Evolutionary conservation across 2,113 vertebrate genomes (phyloP).

Genomic region (Podiceps cristatus): DNA sequence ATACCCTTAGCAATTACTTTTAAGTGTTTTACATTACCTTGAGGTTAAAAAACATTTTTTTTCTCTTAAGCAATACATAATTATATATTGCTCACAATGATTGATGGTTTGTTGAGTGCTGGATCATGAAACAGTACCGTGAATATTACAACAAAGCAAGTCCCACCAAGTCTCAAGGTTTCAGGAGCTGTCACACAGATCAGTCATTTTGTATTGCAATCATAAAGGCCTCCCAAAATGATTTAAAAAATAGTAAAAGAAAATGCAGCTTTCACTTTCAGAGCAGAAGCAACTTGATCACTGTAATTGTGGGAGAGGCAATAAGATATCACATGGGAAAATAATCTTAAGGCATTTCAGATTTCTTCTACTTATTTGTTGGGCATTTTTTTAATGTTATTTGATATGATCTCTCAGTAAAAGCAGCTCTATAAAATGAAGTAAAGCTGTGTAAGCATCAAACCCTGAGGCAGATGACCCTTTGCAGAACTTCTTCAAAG

Average conservation of each 20-base stretch:
- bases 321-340: background rate
- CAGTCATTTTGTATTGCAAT: constrained; percentile 25
- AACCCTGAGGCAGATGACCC: background rate
- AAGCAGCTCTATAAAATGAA: background rate
- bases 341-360: background rate
- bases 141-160: constrained; percentile 35
- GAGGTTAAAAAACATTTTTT: background rate
- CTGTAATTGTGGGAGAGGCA: background rate
- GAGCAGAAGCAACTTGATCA: background rate
- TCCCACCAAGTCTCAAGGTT: background rate
- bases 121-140: constrained; percentile 7
- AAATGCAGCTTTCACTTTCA: background rate
- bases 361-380: background rate
- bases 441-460: background rate
- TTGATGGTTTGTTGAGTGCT: constrained; percentile 24
- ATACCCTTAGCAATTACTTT: constrained; percentile 20
- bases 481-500: background rate
- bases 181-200: constrained; percentile 16
- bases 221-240: background rate
- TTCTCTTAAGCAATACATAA: constrained; percentile 18
- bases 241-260: background rate
- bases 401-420: background rate
- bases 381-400: background rate
- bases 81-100: constrained; percentile 52
- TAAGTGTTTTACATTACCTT: background rate